A percentile compares a stretch with the other conserved stretches of the same genome.
Evolutionary conservation across 2,797 vertebrate species (phyloP).

Genomic region (Setipinna tenuifilis): DNA sequence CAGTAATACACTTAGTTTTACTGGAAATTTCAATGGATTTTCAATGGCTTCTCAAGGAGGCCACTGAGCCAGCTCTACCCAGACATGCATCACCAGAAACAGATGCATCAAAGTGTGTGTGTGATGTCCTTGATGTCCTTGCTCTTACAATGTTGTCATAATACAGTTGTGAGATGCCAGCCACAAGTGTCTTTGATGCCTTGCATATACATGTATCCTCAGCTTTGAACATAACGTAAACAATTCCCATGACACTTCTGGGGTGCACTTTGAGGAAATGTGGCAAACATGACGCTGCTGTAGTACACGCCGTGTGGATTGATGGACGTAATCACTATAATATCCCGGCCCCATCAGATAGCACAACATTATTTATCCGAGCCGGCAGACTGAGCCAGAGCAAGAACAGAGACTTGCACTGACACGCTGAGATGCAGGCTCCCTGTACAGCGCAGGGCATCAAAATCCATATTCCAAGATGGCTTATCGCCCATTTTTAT

Average conservation of each 20-base stretch:
- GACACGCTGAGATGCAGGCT: background rate
- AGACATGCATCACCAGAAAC: background rate
- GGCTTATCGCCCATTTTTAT: background rate
- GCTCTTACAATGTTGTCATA: background rate
- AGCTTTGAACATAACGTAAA: slow-evolving; percentile 6
- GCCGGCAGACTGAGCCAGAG: background rate
- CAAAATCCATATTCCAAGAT: background rate
- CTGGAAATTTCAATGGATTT: background rate
- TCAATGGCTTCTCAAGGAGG: background rate
- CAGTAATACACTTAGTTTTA: background rate
- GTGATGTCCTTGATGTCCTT: background rate
- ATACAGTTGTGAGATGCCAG: background rate
- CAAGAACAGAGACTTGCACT: background rate
- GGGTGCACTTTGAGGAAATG: slow-evolving; percentile 3
- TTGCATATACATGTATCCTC: background rate
- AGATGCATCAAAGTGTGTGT: background rate
- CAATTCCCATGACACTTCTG: slow-evolving; percentile 7
- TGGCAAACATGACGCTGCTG: background rate
- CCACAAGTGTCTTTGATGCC: background rate
- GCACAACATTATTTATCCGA: background rate
- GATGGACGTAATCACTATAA: background rate
- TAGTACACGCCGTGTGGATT: background rate
- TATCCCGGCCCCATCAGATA: background rate
- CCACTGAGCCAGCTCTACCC: background rate
- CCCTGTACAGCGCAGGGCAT: background rate